Base-by-base conservation (phyloP, 2,797 vertebrate species). In the Poecile montanus region DNA sequence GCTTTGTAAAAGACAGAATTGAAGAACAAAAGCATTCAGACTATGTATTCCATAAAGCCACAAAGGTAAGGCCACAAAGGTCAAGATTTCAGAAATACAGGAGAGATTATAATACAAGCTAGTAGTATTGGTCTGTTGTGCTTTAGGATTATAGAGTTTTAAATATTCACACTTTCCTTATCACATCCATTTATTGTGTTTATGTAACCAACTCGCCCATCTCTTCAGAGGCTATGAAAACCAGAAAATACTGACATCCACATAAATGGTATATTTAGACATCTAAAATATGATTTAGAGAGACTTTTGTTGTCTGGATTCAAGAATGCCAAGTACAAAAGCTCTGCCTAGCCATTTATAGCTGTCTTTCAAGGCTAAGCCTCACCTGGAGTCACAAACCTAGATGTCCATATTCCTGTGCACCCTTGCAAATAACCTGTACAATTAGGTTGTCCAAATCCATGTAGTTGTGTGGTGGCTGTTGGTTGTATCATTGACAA, bases 401-500 rank as follows among this genome's bases (percentile, higher is more conserved):
- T 60, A 78, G 30, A 51, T n/a, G 25, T 72, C 40, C 10, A 1
- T 75, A 16, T 79, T 65, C 26, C 26, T 82, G 50, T 75, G 42
- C 23, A 34, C 7, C 26, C 26, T 82, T 0, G 0, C 38, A 54
- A 47, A 32, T 82, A 68, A 72, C 22, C 29, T 72, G 22, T 47
- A 27, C 61, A 68, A 42, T 34, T 45, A 81, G 12, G 10, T 61
- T 78, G 29, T 32, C 50, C 38, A 16, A 32, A 47, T 56, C n/a
- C 1, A 0, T 19, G 2, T 40, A 32, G 18, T 12, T 68, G 9
- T 32, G 1, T 30, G 32, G 30, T 44, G 58, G 26, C 44, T 29
- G 30, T 60, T 56, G 65, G 56, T 50, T 74, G 13, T 9, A 20
- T 63, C 20, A 25, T 2, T 60, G 82, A 40, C 8, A 4, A 5